Base-by-base conservation (phyloP, 1,140 invertebrate species). In the Archivesica marissinica region DNA sequence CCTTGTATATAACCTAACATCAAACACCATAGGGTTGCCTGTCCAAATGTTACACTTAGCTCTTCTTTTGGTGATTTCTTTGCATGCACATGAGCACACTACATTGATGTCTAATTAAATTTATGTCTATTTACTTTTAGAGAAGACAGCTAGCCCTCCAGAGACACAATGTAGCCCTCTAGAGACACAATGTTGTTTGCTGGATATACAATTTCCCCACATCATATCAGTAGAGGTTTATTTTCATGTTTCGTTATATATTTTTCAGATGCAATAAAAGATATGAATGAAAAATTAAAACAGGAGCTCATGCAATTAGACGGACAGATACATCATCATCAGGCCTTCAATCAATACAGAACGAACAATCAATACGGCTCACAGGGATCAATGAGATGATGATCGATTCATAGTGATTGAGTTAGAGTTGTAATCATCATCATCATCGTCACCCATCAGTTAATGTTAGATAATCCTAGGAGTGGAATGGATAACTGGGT, bases 191-290 rank as follows among this genome's bases (percentile, higher is more conserved):
- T n/a, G n/a, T n/a, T n/a, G n/a, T n/a, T n/a, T n/a, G n/a, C n/a
- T n/a, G n/a, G n/a, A n/a, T n/a, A n/a, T n/a, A n/a, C n/a, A n/a
- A n/a, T n/a, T n/a, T n/a, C n/a, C n/a, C n/a, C n/a, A 52, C 50
- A 52, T n/a, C 23, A 52, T 4, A 7, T 20, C 50, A 52, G 3
- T 52, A 23, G 50, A 52, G 17, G 50, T 15, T 64, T 35, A 64
- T 35, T 35, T 64, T 33, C 13, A 64, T 64, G 59, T 3, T 64
- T 33, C 38, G 20, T 7, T n/a, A 54, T 33, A 0, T 54, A 2
- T 38, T 17, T 82, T 85, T 68, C 82, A 85, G 82, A 85, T 85
- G 82, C 82, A 85, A 85, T 85, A 85, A 56, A 74, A 20, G 82
- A 77, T 54, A 77, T 85, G 82, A 85, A 85, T 75, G 82, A 85